Conservation (phyloP, 1,140 invertebrate species). For the Tetraneura akinire region DNA sequence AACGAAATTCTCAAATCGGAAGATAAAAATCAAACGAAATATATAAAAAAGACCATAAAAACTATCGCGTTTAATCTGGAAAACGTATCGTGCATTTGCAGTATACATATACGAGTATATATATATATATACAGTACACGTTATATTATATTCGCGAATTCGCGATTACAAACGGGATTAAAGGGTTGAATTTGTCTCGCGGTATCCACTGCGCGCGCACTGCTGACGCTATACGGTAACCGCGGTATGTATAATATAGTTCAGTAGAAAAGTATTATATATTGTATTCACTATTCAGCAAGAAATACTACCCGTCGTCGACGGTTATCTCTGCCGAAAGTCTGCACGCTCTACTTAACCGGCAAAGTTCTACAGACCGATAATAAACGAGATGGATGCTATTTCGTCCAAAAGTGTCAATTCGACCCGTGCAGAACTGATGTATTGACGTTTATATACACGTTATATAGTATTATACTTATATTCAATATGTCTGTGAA, state of each 20-base stretch:
- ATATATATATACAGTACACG: too few relatives aligned
- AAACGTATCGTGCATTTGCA: neutral
- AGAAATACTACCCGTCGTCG: neutral
- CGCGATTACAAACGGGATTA: neutral
- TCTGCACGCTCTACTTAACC: conserved; percentile 33
- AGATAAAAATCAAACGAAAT: neutral
- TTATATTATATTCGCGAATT: neutral
- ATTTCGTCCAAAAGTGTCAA: conserved; percentile 1
- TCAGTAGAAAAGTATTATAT: neutral
- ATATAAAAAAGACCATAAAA: too few relatives aligned
- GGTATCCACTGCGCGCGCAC: neutral
- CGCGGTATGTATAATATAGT: neutral
- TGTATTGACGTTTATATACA: too few relatives aligned
- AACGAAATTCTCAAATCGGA: too few relatives aligned
- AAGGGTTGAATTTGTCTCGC: neutral
- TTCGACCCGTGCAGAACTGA: neutral
- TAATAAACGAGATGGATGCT: conserved; percentile 4
- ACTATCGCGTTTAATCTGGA: neutral
- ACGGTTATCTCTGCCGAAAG: conserved; percentile 36
- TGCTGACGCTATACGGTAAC: neutral
- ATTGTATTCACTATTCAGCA: too few relatives aligned
- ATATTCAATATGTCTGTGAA: too few relatives aligned
- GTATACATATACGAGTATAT: neutral
- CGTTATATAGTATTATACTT: too few relatives aligned
- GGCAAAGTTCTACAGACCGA: conserved; percentile 11